Conservation (phyloP, 2,797 vertebrate genomes). For the Oryzias sinensis region DNA sequence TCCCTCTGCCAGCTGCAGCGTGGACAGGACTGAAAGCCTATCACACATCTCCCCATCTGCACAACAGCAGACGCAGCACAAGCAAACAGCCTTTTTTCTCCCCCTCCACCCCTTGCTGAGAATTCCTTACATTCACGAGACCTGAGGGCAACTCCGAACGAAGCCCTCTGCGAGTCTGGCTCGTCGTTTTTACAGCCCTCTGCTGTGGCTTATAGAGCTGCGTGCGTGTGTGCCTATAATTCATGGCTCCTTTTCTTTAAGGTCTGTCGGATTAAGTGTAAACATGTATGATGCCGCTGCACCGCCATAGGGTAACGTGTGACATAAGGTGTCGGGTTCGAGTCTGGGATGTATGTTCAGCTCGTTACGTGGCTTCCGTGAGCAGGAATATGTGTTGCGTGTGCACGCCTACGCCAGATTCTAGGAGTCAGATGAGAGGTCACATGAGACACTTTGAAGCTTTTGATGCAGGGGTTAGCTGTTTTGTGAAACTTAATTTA, state of each 20-base stretch:
- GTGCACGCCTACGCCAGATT: no score
- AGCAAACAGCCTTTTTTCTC: conserved; percentile 38
- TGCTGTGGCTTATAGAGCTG: conserved; percentile 36
- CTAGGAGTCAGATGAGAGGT: no score
- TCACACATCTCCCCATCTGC: conserved; percentile 46
- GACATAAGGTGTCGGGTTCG: conserved; percentile 43
- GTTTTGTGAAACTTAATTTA: no score
- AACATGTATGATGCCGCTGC: conserved; percentile 55
- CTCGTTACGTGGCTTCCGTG: conserved; percentile 57
- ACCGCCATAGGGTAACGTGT: conserved; percentile 61
- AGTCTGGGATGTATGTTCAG: conserved; percentile 22
- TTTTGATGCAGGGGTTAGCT: no score
- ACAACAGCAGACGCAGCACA: conserved; percentile 43
- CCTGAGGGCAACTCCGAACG: conserved; percentile 57
- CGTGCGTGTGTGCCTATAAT: conserved; percentile 26
- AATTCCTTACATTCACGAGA: conserved; percentile 72
- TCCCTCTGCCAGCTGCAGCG: conserved; percentile 17
- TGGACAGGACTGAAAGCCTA: conserved; percentile 22
- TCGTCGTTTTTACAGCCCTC: conserved; percentile 49
- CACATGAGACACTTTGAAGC: no score
- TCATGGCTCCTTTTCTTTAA: conserved; percentile 56
- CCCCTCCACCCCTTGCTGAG: conserved; percentile 58
- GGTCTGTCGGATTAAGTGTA: conserved; percentile 54
- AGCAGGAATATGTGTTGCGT: conserved; percentile 30
- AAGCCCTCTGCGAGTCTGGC: conserved; percentile 34